Conservation (phyloP, 2,113 vertebrate species). For the Colaptes auratus region DNA sequence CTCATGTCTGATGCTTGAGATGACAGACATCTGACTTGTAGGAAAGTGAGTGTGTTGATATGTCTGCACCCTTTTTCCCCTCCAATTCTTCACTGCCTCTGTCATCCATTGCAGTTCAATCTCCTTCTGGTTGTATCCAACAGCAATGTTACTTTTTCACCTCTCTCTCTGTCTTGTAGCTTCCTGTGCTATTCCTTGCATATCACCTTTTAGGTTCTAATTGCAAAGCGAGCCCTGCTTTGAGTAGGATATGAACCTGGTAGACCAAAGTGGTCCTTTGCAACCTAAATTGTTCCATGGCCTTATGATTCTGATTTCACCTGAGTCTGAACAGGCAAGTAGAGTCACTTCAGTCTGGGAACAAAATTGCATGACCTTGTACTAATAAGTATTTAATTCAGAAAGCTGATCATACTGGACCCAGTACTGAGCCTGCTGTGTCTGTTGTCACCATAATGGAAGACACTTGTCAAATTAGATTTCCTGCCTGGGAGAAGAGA, state of each 20-base stretch:
- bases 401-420: background rate
- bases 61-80: background rate
- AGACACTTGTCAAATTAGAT: background rate
- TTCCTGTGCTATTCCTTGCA: background rate
- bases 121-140: background rate
- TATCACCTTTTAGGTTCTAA: background rate
- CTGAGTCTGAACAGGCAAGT: background rate
- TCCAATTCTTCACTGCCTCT: background rate
- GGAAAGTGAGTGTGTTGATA: background rate
- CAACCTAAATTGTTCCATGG: background rate
- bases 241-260: background rate
- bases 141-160: background rate
- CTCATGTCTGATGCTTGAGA: background rate
- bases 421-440: background rate
- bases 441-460: background rate
- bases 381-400: background rate
- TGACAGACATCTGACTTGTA: background rate
- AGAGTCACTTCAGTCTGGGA: background rate
- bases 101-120: background rate
- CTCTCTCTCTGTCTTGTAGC: background rate
- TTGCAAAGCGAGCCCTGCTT: background rate
- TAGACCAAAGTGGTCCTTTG: background rate
- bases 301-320: background rate
- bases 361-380: background rate
- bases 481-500: too few species aligned